Conservation (phyloP, 2,888 invertebrate genomes). For the Epinotia brunnichana region DNA sequence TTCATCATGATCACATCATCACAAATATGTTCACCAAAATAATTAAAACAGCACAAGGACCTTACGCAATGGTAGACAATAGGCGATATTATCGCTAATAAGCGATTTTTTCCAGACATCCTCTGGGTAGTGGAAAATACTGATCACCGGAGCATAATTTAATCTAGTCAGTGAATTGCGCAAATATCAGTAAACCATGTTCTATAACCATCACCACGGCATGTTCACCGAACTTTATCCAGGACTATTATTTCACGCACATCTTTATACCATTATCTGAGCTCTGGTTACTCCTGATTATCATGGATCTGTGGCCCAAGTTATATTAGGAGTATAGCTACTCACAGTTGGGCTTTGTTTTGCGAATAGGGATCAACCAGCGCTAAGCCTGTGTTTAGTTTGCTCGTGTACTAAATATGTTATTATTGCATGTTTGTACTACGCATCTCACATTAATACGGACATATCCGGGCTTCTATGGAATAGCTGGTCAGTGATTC, state of each 20-base stretch:
- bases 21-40: too few relatives aligned
- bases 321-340: not conserved
- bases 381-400: slow-evolving; percentile 29
- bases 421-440: slow-evolving; percentile 40
- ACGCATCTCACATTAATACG: slow-evolving; percentile 20
- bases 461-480: slow-evolving; percentile 30
- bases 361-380: slow-evolving; percentile 1
- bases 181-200: slow-evolving; percentile 23
- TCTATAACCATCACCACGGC: slow-evolving; percentile 21
- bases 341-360: not conserved
- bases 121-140: too few relatives aligned
- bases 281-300: not conserved
- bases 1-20: too few relatives aligned
- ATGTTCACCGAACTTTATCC: slow-evolving; percentile 17
- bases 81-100: too few relatives aligned
- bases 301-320: not conserved
- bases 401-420: slow-evolving; percentile 35
- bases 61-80: too few relatives aligned
- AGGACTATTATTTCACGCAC: not conserved
- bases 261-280: not conserved
- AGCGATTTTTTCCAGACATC: too few relatives aligned
- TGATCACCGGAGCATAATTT: not conserved
- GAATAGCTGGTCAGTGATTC: slow-evolving; percentile 11
- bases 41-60: too few relatives aligned
- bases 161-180: not conserved